phyloP scores from a whole-genome alignment of 2,113 vertebrate genomes.

The western clawed frog (Xenopus tropicalis) region DNA sequence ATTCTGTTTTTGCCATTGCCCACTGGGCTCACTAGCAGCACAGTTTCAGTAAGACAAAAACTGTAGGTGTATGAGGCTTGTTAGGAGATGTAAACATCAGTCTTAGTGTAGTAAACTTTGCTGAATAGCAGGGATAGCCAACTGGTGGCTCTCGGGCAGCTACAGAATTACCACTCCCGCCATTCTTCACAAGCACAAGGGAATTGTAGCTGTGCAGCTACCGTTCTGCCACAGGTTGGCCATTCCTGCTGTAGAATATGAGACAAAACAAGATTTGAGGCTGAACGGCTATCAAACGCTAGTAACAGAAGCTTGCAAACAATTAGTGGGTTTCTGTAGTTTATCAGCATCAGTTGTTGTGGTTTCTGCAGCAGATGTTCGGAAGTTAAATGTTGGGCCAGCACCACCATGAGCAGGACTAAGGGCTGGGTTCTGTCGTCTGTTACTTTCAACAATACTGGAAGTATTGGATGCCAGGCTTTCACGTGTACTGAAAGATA shows the following conservation, averaged over 20 bases:
- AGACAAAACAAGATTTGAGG: conserved; percentile 62
- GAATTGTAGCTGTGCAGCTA: background rate
- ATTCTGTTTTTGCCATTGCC: conserved; percentile 29
- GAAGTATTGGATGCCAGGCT: conserved; percentile 98
- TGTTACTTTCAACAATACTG: conserved; percentile 94
- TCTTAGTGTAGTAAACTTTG: conserved; percentile 73
- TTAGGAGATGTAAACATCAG: conserved; percentile 74
- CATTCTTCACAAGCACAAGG: background rate
- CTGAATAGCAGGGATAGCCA: conserved; percentile 46
- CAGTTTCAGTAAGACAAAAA: conserved; percentile 71
- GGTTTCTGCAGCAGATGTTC: conserved; percentile 75
- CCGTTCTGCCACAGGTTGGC: background rate
- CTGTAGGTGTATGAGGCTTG: conserved; percentile 72
- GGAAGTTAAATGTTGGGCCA: conserved; percentile 84
- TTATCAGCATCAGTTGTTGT: conserved; percentile 84
- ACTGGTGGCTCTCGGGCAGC: background rate
- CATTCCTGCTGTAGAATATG: conserved; percentile 51
- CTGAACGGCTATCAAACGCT: conserved; percentile 84
- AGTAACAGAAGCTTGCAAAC: conserved; percentile 95
- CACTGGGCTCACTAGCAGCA: conserved; percentile 58
- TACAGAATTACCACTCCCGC: background rate
- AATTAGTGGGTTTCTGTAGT: conserved; percentile 93
- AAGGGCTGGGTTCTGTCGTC: conserved; percentile 89
- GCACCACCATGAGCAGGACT: conserved; percentile 87
- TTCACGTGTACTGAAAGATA: conserved; percentile 85